Evolutionary conservation across 2,113 vertebrate species (phyloP).

Genomic region (Gasterosteus aculeatus): DNA sequence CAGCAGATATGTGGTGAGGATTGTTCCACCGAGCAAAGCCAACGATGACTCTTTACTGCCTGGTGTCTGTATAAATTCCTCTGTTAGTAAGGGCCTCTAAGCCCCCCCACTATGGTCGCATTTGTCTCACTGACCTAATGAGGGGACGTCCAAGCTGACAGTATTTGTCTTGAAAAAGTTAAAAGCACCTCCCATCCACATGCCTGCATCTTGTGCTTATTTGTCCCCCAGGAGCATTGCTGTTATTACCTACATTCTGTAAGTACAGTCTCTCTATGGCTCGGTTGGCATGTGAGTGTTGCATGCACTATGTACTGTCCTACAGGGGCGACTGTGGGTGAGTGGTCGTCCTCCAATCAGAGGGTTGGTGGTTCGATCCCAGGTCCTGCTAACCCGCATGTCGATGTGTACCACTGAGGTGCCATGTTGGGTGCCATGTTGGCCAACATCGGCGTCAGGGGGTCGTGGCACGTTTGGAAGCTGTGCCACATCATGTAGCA

Average conservation of each 20-base stretch:
- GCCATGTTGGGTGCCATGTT: too few species aligned
- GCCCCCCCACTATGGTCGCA: not conserved
- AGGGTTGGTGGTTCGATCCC: too few species aligned
- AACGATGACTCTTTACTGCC: not conserved
- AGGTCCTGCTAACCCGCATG: too few species aligned
- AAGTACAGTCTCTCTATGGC: constrained; percentile 34
- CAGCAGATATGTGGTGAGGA: constrained; percentile 85
- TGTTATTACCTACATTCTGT: constrained; percentile 87
- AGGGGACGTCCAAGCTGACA: too few species aligned
- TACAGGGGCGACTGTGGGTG: too few species aligned
- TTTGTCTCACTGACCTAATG: not conserved
- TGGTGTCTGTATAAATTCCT: not conserved
- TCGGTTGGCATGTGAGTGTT: not conserved
- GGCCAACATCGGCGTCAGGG: too few species aligned
- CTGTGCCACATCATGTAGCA: too few species aligned
- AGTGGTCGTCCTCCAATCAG: too few species aligned
- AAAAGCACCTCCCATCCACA: not conserved
- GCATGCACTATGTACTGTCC: not conserved
- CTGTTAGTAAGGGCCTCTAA: not conserved
- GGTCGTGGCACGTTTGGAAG: too few species aligned
- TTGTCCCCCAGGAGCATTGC: constrained; percentile 83
- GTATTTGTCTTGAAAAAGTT: not conserved
- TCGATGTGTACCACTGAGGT: too few species aligned
- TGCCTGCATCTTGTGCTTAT: not conserved
- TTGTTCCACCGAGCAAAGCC: not conserved